Evolutionary conservation across 2,113 vertebrate species (phyloP).

Genomic region (Rallus limicola): DNA sequence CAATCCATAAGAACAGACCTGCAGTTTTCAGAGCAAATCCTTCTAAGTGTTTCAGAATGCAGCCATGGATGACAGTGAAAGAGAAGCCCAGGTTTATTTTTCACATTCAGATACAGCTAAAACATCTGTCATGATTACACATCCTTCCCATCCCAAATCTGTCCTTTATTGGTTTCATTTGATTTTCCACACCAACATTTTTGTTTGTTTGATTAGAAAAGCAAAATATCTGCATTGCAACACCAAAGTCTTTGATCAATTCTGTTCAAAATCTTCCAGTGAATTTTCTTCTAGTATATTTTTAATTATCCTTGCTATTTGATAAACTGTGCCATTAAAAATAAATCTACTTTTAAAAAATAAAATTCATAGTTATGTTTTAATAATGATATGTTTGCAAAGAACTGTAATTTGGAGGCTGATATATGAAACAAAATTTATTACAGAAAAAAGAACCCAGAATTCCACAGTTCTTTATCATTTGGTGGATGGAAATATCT

Average conservation of each 20-base stretch:
- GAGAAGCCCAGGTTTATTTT: background rate
- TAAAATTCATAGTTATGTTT: background rate
- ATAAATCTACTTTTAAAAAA: background rate
- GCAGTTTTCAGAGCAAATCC: constrained; percentile 1
- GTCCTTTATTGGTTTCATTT: background rate
- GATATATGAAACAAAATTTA: background rate
- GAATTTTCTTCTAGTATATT: background rate
- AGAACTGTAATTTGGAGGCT: background rate
- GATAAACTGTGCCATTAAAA: background rate
- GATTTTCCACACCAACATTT: background rate
- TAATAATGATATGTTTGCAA: background rate
- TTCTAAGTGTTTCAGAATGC: background rate
- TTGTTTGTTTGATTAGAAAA: background rate
- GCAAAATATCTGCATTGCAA: background rate
- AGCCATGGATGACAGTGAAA: background rate
- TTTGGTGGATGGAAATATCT: background rate
- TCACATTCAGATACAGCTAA: background rate
- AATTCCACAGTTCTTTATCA: background rate
- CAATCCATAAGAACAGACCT: background rate
- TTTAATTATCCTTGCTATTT: background rate
- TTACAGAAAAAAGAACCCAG: background rate
- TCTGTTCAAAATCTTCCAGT: background rate
- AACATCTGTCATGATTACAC: background rate
- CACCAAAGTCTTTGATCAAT: background rate
- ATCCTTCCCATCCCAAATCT: background rate